These are phyloP conservation scores for Cheumatopsyche charites DNA, from an alignment of 1,140 invertebrate genomes.

Conservation along the genomic window DNA sequence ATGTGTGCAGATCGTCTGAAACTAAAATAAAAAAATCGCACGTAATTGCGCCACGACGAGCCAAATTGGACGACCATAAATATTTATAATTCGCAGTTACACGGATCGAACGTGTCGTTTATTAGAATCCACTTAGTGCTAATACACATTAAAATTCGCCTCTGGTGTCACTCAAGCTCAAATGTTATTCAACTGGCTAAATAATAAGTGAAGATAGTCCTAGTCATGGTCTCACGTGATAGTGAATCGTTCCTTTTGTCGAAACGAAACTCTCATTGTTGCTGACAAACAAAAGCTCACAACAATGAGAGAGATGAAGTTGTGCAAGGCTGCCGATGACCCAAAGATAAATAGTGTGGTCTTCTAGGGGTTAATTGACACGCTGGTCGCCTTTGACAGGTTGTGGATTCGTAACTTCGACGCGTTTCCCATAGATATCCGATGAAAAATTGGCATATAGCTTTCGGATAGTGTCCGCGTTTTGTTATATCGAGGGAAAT, in stretches of 20 bases:
- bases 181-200: slow-evolving; percentile 2
- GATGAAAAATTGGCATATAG: neutral
- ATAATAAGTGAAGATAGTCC: neutral
- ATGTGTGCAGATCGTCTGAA: neutral
- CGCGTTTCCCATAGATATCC: neutral
- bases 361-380: slow-evolving; percentile 32
- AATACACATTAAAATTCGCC: neutral
- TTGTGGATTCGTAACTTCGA: slow-evolving; percentile 2
- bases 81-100: slow-evolving; percentile 24
- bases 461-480: too few species aligned
- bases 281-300: slow-evolving; percentile 27
- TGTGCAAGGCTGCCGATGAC: slow-evolving; percentile 34
- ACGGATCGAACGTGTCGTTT: slow-evolving; percentile 22
- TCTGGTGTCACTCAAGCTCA: neutral
- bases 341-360: slow-evolving; percentile 19
- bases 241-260: slow-evolving; percentile 15
- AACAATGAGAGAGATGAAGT: too few species aligned
- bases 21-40: neutral
- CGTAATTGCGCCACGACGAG: slow-evolving; percentile 7
- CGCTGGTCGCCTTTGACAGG: slow-evolving; percentile 29
- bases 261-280: neutral
- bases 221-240: slow-evolving; percentile 29
- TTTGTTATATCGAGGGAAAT: too few species aligned
- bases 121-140: slow-evolving; percentile 7
- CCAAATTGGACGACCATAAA: slow-evolving; percentile 23